phyloP scores from a whole-genome alignment of 1,140 invertebrate species.

The Zeugodacus cucurbitae region DNA sequence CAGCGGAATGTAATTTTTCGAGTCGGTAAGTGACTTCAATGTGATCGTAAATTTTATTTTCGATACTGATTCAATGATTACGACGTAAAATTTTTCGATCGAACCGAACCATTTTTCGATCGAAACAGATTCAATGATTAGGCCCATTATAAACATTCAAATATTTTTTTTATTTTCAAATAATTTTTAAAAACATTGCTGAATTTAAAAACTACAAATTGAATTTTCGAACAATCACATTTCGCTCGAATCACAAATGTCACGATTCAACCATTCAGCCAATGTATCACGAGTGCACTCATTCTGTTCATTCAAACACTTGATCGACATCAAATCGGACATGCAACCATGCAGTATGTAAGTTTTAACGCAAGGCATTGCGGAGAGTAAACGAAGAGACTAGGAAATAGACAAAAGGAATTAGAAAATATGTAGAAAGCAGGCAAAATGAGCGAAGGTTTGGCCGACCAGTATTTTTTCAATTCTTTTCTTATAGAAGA shows the following conservation, averaged over 20 bases:
- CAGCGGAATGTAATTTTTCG: too few species aligned
- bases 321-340: slow-evolving; percentile 44
- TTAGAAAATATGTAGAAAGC: neutral
- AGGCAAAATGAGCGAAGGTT: too few species aligned
- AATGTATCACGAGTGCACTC: slow-evolving; percentile 53
- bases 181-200: neutral
- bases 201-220: neutral
- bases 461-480: neutral
- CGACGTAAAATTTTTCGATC: too few species aligned
- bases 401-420: slow-evolving; percentile 35
- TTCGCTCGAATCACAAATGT: slow-evolving; percentile 47
- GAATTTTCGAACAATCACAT: neutral
- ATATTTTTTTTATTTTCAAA: neutral
- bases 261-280: slow-evolving; percentile 54
- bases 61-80: too few species aligned
- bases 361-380: slow-evolving; percentile 57
- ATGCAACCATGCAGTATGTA: slow-evolving; percentile 56
- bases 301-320: slow-evolving; percentile 50
- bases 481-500: neutral
- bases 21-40: too few species aligned
- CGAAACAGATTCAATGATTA: too few species aligned
- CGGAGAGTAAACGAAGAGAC: slow-evolving; percentile 49
- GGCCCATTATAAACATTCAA: too few species aligned
- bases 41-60: too few species aligned
- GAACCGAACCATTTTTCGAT: too few species aligned